A percentile compares a stretch with the other conserved stretches of the same genome.
Conservation (phyloP, 1,140 invertebrate species). For the Platyscapa corneri region DNA sequence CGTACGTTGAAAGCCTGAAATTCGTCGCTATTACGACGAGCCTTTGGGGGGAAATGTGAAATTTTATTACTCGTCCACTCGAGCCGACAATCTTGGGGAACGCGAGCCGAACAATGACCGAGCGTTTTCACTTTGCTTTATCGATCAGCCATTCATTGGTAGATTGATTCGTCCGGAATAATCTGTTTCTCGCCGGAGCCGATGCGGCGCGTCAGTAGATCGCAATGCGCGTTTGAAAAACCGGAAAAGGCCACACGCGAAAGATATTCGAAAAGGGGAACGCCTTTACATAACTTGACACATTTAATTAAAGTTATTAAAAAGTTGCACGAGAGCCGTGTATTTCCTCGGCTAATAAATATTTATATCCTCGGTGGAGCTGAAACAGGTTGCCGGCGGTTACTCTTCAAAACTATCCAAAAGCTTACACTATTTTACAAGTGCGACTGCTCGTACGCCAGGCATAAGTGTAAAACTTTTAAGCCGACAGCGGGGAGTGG, state of each 20-base stretch:
- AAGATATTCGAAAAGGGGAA: background rate
- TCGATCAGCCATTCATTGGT: background rate
- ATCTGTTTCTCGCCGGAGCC: background rate
- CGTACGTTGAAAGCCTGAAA: slow-evolving; percentile 19
- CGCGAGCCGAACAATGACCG: background rate
- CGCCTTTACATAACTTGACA: background rate
- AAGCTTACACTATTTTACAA: background rate
- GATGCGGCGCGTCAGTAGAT: background rate
- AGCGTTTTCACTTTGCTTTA: background rate
- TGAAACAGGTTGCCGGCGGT: background rate
- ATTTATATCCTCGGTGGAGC: background rate
- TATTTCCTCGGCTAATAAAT: background rate
- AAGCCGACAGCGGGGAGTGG: too few relatives aligned
- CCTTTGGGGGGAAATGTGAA: background rate
- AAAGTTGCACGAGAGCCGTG: background rate
- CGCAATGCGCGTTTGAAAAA: background rate
- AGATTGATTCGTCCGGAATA: background rate
- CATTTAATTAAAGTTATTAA: background rate
- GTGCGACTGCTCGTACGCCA: background rate
- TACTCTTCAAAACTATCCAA: background rate
- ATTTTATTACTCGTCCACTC: background rate
- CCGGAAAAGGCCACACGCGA: background rate
- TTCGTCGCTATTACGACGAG: background rate
- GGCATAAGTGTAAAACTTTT: background rate
- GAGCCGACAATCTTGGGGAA: background rate